Evolutionary conservation across 2,113 vertebrate genomes (phyloP).

Genomic region (Theristicus caerulescens): DNA sequence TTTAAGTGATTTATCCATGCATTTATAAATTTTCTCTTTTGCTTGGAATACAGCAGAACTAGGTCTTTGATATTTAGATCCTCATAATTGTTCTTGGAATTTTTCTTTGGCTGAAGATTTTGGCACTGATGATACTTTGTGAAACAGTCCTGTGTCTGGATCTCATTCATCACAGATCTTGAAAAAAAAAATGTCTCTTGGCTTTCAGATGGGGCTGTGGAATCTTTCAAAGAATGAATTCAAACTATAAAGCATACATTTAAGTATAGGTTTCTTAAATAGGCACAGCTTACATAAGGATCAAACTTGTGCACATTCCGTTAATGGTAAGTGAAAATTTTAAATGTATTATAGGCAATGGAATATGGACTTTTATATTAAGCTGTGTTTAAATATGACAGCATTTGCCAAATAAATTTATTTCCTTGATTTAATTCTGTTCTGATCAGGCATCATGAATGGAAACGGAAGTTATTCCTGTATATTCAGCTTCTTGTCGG

Average conservation of each 20-base stretch:
- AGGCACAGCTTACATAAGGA: neutral
- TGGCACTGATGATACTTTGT: neutral
- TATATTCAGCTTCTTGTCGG: neutral
- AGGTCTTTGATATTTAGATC: constrained; percentile 8
- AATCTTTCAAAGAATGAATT: neutral
- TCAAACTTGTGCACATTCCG: neutral
- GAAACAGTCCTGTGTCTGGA: neutral
- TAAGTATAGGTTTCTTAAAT: neutral
- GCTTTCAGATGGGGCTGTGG: neutral
- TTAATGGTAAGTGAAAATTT: neutral
- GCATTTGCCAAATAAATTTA: neutral
- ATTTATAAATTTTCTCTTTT: neutral
- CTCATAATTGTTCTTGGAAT: constrained; percentile 21
- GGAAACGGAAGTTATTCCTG: neutral
- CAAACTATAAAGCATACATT: neutral
- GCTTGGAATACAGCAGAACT: neutral
- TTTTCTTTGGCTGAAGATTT: constrained; percentile 36
- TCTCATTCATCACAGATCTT: constrained; percentile 28
- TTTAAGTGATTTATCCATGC: neutral
- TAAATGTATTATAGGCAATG: neutral
- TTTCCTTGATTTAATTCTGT: neutral
- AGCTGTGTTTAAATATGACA: neutral
- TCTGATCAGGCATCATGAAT: neutral
- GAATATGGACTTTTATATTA: neutral
- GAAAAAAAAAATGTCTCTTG: constrained; percentile 5